A percentile compares a stretch with the other conserved stretches of the same genome.
These are phyloP conservation scores for Caiman crocodilus DNA, from an alignment of 2,797 vertebrate genomes.

Conservation along the genomic window DNA sequence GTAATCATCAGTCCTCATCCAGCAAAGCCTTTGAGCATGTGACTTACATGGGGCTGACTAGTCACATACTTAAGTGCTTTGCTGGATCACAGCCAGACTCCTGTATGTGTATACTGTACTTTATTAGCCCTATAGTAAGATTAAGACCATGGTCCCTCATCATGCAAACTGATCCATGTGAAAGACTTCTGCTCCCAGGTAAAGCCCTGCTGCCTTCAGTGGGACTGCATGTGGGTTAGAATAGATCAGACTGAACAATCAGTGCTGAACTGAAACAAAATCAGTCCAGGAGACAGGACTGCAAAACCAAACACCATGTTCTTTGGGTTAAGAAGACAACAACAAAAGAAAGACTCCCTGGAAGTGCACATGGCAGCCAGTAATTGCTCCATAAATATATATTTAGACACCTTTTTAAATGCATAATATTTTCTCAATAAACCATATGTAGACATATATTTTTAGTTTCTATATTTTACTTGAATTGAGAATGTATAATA, in stretches of 20 bases:
- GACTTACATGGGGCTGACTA: not conserved
- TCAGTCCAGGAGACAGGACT: not conserved
- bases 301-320: not conserved
- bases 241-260: not conserved
- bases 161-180: not conserved
- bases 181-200: not conserved
- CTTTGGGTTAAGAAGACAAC: not conserved
- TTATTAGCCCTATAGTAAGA: not conserved
- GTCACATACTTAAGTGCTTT: not conserved
- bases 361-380: conserved; percentile 46
- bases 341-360: conserved; percentile 20
- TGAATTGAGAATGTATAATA: conserved; percentile 66
- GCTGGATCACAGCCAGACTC: not conserved
- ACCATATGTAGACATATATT: conserved; percentile 75
- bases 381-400: conserved; percentile 68
- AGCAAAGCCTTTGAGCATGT: fast-evolving
- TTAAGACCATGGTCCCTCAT: not conserved
- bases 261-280: not conserved
- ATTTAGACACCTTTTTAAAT: conserved; percentile 76
- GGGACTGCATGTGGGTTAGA: not conserved
- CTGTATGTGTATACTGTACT: fast-evolving
- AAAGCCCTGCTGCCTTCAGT: not conserved
- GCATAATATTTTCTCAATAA: conserved; percentile 78
- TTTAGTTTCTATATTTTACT: conserved; percentile 73
- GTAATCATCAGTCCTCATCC: not conserved